Base-by-base conservation (phyloP, 37 sponge, comb jelly and placozoan genomes). In the Oscarella lobularis region DNA sequence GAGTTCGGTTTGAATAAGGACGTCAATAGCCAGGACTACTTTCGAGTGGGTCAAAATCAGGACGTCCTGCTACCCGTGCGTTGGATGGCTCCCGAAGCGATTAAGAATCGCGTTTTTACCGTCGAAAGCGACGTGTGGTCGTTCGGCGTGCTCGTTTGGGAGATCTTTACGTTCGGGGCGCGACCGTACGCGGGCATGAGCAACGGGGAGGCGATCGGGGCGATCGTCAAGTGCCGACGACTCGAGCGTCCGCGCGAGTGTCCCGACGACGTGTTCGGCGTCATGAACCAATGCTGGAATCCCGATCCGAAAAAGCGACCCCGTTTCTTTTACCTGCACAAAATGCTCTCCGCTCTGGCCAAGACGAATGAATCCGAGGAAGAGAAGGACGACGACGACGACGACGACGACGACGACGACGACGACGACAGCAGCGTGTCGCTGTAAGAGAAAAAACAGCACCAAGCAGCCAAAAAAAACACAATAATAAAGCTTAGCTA, bases 71-170 rank as follows among this genome's bases (percentile, higher is more conserved):
- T 68, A 20, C 71, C 71, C 29, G 71, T 68, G 31, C 71, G 71
- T 68, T 68, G 71, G 71, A 68, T 68, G 71, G 6, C 71, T 5
- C 71, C 71, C 29, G 71, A 68, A 14, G 71, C 71, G 33, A 68
- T 68, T 4, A 68, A 68, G 31, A 5, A 14, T 4, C 6, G 31
- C 5, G 33, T 14, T 4, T 68, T 68, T 35, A 68, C 71, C 6
- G 31, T 68, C 31, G 35, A 68, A 35, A 68, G 33, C 31, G 71
- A 68, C 71, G 33, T 68, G 35, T 68, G 71, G 71, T 68, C 71
- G 31, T 68, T 68, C 71, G 71, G 71, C 71, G 71, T 68, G 29
- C 71, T 68, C 31, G 33, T 68, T 32, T 68, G 71, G 71, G 71
- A 68, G 31, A 68, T 68, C 31, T 68, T 68, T 35, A 29, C 71